These are phyloP conservation scores for Siderastrea radians DNA, from an alignment of 92 coral and sea anemone species.

Conservation along the genomic window DNA sequence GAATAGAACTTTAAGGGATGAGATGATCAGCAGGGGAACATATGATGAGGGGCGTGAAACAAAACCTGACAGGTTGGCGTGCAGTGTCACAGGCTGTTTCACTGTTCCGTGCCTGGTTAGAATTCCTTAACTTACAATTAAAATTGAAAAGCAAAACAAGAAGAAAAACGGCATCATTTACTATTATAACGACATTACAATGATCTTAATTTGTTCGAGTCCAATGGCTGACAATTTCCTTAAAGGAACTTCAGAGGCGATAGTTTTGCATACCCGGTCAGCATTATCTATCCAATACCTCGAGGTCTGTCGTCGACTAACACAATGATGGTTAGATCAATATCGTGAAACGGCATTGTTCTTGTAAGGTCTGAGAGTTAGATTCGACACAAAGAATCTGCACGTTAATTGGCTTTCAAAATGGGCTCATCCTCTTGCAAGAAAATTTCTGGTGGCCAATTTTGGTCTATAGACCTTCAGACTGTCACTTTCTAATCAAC, in stretches of 20 bases:
- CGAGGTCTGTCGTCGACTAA: slow-evolving; percentile 48
- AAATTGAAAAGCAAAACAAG: background rate
- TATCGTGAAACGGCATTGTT: background rate
- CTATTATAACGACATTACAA: slow-evolving; percentile 15
- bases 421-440: background rate
- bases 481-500: slow-evolving; percentile 11
- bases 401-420: slow-evolving; percentile 12
- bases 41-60: slow-evolving; percentile 32
- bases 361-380: background rate
- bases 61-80: slow-evolving; percentile 21
- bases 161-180: background rate
- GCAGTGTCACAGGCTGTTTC: background rate
- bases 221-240: slow-evolving; percentile 41
- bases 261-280: slow-evolving; percentile 40
- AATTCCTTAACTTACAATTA: background rate
- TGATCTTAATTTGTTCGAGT: slow-evolving; percentile 24
- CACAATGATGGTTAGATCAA: slow-evolving; percentile 41
- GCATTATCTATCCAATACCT: slow-evolving; percentile 38
- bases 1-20: slow-evolving; percentile 10
- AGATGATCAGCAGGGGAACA: slow-evolving; percentile 34
- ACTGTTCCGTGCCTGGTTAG: slow-evolving; percentile 1
- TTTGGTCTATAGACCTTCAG: background rate
- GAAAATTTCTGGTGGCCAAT: slow-evolving; percentile 5
- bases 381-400: background rate
- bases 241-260: slow-evolving; percentile 35